Base-by-base conservation (phyloP, 1,140 invertebrate genomes). In the Theocolax elegans region DNA sequence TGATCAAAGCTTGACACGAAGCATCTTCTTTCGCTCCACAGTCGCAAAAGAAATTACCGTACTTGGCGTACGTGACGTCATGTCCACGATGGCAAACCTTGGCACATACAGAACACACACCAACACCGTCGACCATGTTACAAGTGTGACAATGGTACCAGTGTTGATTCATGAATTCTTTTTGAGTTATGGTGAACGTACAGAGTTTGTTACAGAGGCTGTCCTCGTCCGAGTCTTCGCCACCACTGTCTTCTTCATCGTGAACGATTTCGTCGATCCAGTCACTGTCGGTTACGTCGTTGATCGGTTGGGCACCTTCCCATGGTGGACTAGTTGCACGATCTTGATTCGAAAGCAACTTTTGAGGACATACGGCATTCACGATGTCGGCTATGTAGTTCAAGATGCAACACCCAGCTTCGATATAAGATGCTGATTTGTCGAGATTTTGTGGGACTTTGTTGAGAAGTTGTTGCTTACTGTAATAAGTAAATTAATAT, bases 81-180 rank as follows among this genome's bases (percentile, higher is more conserved):
- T 99, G 97, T 13, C 94, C 95, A 72, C 94, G 92, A 82, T 99
- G 97, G 80, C 97, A 99, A 2, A 99, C 97, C 66, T 95, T 89
- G 2, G 97, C 97, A 87, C 97, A 99, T 1, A 99, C 93, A 0
- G 95, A 96, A 82, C 98, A 99, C 12, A 99, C 96, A 0, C 98
- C 98, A 17, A 98, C 96, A 13, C 97, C 94, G 82, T 99, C 97
- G 21, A 98, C 92, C 97, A 99, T 98, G 79, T 95, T 95, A 83
- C 97, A 99, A 0, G 96, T 98, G 81, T 99, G 96, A 81, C 97
- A 99, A 82, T 99, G 96, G 85, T 99, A 99, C 95, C 95, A 94
- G 80, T 95, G 93, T 77, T 99, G 97, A 85, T 97, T 97, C 93
- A 98, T 98, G 79, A 98, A 99, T 83, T 99, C 97, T 82, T 97